A percentile compares a stretch with the other conserved stretches of the same genome.
Evolutionary conservation across 1,140 invertebrate species (phyloP).

Genomic region (Apocrypta bakeri): DNA sequence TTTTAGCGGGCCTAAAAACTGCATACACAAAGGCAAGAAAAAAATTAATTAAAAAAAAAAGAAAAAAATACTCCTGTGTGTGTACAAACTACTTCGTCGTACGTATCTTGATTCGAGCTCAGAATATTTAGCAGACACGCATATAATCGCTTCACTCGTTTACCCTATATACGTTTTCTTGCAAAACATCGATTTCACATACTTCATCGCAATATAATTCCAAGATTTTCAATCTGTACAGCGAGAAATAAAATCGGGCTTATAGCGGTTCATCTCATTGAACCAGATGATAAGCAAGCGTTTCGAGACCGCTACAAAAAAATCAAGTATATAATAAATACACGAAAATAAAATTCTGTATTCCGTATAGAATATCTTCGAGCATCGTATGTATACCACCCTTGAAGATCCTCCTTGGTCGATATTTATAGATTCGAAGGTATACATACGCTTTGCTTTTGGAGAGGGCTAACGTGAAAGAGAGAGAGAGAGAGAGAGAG

Average conservation of each 20-base stretch:
- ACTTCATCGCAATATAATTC: neutral
- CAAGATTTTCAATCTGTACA: neutral
- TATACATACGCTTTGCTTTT: constrained; percentile 17
- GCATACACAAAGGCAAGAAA: constrained; percentile 28
- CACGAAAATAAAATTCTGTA: neutral
- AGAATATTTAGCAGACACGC: neutral
- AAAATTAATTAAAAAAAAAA: constrained; percentile 8
- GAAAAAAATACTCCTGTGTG: neutral
- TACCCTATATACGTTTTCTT: neutral
- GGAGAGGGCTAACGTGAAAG: constrained; percentile 8
- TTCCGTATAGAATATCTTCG: neutral
- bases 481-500: too few relatives aligned
- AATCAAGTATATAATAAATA: neutral
- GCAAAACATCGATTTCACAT: neutral
- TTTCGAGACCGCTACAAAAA: neutral
- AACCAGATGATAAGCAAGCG: too few relatives aligned
- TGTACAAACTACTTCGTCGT: constrained; percentile 4
- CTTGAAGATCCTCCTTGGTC: neutral
- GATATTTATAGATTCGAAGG: constrained; percentile 25
- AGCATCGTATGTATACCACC: neutral
- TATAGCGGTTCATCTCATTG: neutral
- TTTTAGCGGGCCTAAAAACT: constrained; percentile 66
- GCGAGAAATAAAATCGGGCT: neutral
- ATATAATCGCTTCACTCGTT: neutral
- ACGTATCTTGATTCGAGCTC: constrained; percentile 14